Evolutionary conservation across 2,113 vertebrate genomes (phyloP).

Genomic region (Neotragus moschatus): DNA sequence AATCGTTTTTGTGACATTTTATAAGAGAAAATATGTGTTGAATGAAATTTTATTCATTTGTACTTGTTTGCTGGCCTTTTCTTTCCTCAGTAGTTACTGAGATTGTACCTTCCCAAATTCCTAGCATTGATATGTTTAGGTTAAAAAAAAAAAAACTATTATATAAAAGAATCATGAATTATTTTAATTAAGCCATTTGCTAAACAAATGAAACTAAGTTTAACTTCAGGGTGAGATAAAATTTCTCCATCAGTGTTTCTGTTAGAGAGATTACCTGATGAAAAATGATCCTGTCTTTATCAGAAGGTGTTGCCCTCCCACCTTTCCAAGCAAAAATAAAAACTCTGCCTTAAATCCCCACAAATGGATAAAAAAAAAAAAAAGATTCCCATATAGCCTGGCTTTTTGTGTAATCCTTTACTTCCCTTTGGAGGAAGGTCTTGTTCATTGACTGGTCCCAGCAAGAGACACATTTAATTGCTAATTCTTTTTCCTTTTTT

Average conservation of each 20-base stretch:
- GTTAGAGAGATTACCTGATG: not conserved
- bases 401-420: constrained; percentile 64
- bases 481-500: constrained; percentile 65
- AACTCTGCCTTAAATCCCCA: not conserved
- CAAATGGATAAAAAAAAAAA: not conserved
- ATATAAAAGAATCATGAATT: not conserved
- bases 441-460: constrained; percentile 40
- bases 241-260: constrained; percentile 18
- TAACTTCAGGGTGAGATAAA: not conserved
- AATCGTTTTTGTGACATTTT: not conserved
- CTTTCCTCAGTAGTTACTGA: not conserved
- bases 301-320: not conserved
- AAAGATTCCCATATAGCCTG: not conserved
- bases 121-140: not conserved
- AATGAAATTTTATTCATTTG: not conserved
- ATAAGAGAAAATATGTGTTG: not conserved
- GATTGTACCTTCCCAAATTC: not conserved
- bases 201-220: constrained; percentile 5
- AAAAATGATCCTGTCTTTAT: constrained; percentile 45
- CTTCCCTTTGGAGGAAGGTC: constrained; percentile 61
- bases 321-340: constrained; percentile 27
- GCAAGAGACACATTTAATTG: constrained; percentile 64
- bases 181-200: not conserved
- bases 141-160: not conserved
- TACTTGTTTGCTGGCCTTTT: not conserved